These are phyloP conservation scores for Paralvinella palmiformis DNA, from an alignment of 1,140 invertebrate genomes.

Conservation along the genomic window DNA sequence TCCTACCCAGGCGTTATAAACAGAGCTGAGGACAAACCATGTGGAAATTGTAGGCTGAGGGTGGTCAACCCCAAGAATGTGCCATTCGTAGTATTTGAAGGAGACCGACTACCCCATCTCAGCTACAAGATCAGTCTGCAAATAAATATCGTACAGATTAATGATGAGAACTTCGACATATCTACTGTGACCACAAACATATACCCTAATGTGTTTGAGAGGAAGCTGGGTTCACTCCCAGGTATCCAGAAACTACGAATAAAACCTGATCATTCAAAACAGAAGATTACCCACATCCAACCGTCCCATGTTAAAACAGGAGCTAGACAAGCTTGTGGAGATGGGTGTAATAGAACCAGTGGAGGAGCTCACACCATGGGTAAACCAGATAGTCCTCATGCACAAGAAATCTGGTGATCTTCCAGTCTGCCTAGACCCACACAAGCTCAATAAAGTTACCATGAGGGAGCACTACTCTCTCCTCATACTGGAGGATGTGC, in stretches of 20 bases:
- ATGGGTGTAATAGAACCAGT: background rate
- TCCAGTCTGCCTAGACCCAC: background rate
- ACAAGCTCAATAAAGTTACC: background rate
- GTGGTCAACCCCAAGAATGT: background rate
- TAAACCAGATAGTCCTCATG: background rate
- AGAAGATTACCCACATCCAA: background rate
- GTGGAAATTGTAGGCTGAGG: background rate
- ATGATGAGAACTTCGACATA: background rate
- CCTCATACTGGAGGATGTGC: background rate
- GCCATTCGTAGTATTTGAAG: background rate
- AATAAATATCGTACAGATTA: background rate
- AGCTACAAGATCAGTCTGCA: background rate
- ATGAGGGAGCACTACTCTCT: background rate
- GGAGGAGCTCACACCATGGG: constrained; percentile 9
- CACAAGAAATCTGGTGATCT: constrained; percentile 12
- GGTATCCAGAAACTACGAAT: background rate
- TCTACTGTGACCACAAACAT: background rate
- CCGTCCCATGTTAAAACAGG: background rate
- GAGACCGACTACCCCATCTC: background rate
- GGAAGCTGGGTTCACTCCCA: background rate
- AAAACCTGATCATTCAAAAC: background rate
- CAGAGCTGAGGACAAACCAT: background rate
- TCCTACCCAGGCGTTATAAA: background rate
- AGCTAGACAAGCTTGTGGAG: background rate
- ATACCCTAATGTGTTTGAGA: background rate